Base-by-base conservation (phyloP, 2,888 invertebrate genomes). In the Aelia acuminata region DNA sequence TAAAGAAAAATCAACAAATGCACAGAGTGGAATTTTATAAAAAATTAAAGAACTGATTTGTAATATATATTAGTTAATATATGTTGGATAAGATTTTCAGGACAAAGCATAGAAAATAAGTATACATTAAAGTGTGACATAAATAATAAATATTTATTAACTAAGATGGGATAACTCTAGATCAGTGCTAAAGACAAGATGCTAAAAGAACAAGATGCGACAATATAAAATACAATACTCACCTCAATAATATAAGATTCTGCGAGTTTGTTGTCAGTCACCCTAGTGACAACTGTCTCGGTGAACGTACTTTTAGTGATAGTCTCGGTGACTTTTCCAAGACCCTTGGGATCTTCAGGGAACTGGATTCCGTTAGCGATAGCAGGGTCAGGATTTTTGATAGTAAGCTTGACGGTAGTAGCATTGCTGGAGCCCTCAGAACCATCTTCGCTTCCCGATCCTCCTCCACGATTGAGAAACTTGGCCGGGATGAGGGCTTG, bases 291-390 rank as follows among this genome's bases (percentile, higher is more conserved):
- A 91, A 97, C 97, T 91, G 97, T 98, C 94, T 98, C 98, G 92
- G 98, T 98, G 94, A 97, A 96, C 91, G 98, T 98, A 92, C 97
- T 97, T 95, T 97, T 98, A 93, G 98, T 98, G 94, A 98, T 97
- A 93, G 96, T 97, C 94, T 98, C 98, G 91, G 97, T 98, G 93
- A 97, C 96, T 93, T 95, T 95, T 92, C 98, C 98, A 92, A 96
- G 95, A 91, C 95, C 94, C 90, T 96, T 96, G 90, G 97, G 97
- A 91, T 97, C 94, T 92, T 97, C 97, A 91, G 97, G 97, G 92
- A 96, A 95, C 92, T 94, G 94, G 91, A 96, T 94, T 91, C 95
- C 94, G 91, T 95, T 95, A 91, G 95, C 94, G 91, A 94, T 93
- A 91, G 93, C 93, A 89, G 93, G 93, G 91, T 93, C 93, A 89